These are phyloP conservation scores for Polia nebulosa DNA, from an alignment of 2,888 invertebrate genomes.

Conservation along the genomic window DNA sequence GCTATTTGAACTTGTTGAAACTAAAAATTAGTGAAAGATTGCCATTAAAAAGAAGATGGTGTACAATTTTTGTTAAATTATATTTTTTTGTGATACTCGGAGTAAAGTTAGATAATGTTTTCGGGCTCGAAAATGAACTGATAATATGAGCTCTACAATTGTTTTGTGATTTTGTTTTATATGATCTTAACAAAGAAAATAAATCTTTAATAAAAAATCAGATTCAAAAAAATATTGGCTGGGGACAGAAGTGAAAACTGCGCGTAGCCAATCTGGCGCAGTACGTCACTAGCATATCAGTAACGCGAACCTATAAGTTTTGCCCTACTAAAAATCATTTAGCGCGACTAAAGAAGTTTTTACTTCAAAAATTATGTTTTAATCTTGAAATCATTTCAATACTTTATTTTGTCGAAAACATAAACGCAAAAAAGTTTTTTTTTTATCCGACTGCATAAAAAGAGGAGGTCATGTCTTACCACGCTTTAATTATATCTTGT, in stretches of 20 bases:
- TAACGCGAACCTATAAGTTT: too few relatives aligned
- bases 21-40: constrained; percentile 2
- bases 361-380: too few relatives aligned
- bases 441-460: background rate
- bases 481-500: background rate
- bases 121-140: constrained; percentile 64
- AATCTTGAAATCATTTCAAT: too few relatives aligned
- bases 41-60: constrained; percentile 37
- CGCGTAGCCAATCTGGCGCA: too few relatives aligned
- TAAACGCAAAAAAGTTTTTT: too few relatives aligned
- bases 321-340: too few relatives aligned
- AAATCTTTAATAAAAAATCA: too few relatives aligned
- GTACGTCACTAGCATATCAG: too few relatives aligned
- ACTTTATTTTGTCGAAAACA: too few relatives aligned
- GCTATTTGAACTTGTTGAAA: constrained; percentile 31
- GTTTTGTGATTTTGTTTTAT: constrained; percentile 45
- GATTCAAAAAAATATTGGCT: background rate
- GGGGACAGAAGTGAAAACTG: too few relatives aligned
- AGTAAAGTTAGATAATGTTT: constrained; percentile 52
- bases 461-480: background rate
- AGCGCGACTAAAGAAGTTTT: too few relatives aligned
- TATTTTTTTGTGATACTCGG: constrained; percentile 69
- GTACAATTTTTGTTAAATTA: constrained; percentile 55
- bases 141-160: constrained; percentile 47
- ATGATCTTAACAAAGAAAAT: too few relatives aligned